Conservation (phyloP, 2,888 invertebrate species). For the Dusona sp. region DNA sequence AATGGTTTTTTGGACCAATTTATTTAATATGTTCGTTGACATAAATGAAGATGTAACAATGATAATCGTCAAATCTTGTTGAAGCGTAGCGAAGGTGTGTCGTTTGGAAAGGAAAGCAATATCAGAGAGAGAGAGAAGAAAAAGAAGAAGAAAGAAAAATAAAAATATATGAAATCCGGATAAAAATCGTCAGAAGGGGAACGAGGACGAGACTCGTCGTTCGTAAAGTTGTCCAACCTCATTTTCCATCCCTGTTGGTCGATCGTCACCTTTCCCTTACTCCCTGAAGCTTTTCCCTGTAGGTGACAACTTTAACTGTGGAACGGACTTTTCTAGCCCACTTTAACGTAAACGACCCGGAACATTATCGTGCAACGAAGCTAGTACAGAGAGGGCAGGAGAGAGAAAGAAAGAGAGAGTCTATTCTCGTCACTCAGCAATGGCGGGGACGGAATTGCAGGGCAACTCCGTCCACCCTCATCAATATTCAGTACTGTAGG, state of each 20-base stretch:
- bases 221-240: constrained; percentile 20
- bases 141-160: not conserved
- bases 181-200: constrained; percentile 21
- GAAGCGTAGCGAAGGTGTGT: too few species aligned
- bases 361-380: constrained; percentile 57
- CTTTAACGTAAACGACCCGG: constrained; percentile 58
- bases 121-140: not conserved
- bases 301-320: constrained; percentile 28
- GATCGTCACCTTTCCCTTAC: constrained; percentile 10
- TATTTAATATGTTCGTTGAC: not conserved
- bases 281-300: constrained; percentile 16
- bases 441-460: constrained; percentile 52
- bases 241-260: constrained; percentile 22
- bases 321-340: constrained; percentile 52
- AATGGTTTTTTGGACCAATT: not conserved
- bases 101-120: too few species aligned
- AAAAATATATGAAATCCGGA: constrained; percentile 1
- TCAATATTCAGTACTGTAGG: constrained; percentile 63
- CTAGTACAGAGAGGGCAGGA: not conserved
- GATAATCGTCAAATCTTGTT: not conserved
- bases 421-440: constrained; percentile 39
- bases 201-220: constrained; percentile 29
- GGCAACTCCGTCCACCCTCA: constrained; percentile 48
- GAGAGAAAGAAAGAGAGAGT: not conserved
- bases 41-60: not conserved